Conservation (phyloP, 1,140 invertebrate genomes). For the Psilanteris sp. region DNA sequence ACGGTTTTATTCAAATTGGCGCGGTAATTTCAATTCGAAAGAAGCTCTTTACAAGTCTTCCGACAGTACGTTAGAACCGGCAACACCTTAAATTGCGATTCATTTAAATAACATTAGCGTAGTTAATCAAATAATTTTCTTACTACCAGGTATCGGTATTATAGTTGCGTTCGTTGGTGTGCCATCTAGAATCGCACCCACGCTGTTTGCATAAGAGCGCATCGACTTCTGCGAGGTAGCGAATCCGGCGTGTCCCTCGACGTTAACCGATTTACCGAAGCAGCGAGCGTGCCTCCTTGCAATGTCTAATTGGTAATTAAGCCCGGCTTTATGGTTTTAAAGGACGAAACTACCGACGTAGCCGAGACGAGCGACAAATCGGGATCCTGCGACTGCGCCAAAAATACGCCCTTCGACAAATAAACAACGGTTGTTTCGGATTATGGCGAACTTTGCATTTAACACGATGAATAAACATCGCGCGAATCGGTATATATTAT, state of each 20-base stretch:
- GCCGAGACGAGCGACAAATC: conserved; percentile 47
- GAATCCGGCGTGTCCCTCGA: conserved; percentile 68
- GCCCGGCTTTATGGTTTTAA: conserved; percentile 72
- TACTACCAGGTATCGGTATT: background rate
- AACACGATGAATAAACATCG: too few relatives aligned
- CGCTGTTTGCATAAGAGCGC: conserved; percentile 64
- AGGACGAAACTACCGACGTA: conserved; percentile 59
- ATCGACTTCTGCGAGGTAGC: conserved; percentile 32
- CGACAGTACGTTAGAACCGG: conserved; percentile 18
- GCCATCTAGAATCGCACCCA: conserved; percentile 51
- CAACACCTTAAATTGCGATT: conserved; percentile 27
- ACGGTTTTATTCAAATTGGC: conserved; percentile 33
- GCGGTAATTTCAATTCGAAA: conserved; percentile 28
- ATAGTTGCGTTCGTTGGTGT: conserved; percentile 8
- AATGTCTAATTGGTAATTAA: conserved; percentile 80
- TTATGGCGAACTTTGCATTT: background rate
- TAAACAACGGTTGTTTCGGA: conserved; percentile 5
- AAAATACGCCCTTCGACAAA: conserved; percentile 29
- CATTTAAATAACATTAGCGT: conserved; percentile 49
- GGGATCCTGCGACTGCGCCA: too few relatives aligned
- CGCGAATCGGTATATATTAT: too few relatives aligned
- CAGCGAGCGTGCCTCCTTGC: conserved; percentile 75
- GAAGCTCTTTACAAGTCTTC: conserved; percentile 1
- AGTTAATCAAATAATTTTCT: conserved; percentile 49
- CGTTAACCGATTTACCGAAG: conserved; percentile 75